A percentile compares a stretch with the other conserved stretches of the same genome.
Evolutionary conservation across 2,113 vertebrate genomes (phyloP).

Genomic region (Gila orcuttii): DNA sequence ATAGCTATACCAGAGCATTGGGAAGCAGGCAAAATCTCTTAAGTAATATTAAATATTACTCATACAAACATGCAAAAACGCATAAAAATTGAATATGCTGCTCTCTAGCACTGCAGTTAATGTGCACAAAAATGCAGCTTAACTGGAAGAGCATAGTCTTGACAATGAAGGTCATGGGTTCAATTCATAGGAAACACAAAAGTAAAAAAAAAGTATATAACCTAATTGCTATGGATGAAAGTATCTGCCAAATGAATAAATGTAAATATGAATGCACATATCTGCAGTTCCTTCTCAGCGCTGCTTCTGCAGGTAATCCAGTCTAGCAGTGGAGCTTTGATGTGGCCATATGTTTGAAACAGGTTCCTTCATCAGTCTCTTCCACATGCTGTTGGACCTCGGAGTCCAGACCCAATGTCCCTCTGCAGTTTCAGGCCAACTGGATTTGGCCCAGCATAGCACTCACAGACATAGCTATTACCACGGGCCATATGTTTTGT

Average conservation of each 20-base stretch:
- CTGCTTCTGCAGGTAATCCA: constrained; percentile 28
- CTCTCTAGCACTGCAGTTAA: not conserved
- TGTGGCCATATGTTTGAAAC: constrained; percentile 51
- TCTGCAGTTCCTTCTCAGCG: not conserved
- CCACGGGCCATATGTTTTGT: constrained; percentile 23
- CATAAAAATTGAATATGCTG: not conserved
- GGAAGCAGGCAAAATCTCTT: not conserved
- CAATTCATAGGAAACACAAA: not conserved
- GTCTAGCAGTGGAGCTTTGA: constrained; percentile 29
- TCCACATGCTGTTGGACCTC: constrained; percentile 34
- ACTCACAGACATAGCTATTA: constrained; percentile 33
- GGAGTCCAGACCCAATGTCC: constrained; percentile 20
- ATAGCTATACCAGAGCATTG: not conserved
- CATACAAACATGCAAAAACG: not conserved
- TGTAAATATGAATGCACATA: not conserved
- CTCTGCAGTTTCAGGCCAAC: constrained; percentile 33
- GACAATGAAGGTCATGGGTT: not conserved
- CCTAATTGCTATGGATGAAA: not conserved
- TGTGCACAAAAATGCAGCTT: not conserved
- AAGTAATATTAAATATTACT: not conserved
- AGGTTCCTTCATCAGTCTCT: constrained; percentile 28
- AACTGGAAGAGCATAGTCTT: not conserved
- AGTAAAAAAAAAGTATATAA: not conserved
- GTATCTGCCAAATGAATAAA: not conserved
- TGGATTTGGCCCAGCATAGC: constrained; percentile 34